phyloP scores from a whole-genome alignment of 2,888 invertebrate genomes.

The Tachina grossa region DNA sequence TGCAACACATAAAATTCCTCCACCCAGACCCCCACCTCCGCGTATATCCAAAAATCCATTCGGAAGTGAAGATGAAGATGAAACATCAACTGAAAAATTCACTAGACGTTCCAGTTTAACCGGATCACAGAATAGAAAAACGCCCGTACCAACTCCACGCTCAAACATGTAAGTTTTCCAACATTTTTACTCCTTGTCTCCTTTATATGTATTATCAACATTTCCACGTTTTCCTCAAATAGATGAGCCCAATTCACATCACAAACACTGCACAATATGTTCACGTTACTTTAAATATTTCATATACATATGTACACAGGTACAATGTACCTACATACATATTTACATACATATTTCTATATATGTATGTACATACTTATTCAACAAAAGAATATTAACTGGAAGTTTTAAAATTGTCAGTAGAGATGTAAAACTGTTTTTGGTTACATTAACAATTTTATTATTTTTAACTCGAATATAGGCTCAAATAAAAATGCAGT shows the following conservation, averaged over 20 bases:
- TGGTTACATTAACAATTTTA: too few relatives aligned
- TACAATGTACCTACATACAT: too few relatives aligned
- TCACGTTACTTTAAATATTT: too few relatives aligned
- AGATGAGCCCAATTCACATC: neutral
- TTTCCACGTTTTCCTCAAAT: neutral
- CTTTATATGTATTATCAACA: neutral
- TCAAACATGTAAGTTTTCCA: constrained; percentile 77
- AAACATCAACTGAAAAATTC: constrained; percentile 64
- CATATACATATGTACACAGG: too few relatives aligned
- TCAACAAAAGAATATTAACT: too few relatives aligned
- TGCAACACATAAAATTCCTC: constrained; percentile 75
- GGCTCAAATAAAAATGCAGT: too few relatives aligned
- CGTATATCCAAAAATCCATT: constrained; percentile 87
- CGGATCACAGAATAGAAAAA: constrained; percentile 75
- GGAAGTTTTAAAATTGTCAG: too few relatives aligned
- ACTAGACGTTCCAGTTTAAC: constrained; percentile 73
- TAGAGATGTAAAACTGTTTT: too few relatives aligned
- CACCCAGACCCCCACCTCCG: constrained; percentile 83
- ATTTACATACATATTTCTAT: too few relatives aligned
- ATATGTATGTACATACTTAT: too few relatives aligned
- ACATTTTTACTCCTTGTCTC: neutral
- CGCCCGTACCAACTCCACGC: constrained; percentile 81
- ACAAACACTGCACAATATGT: too few relatives aligned
- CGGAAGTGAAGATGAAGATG: constrained; percentile 87
- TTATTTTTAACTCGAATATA: too few relatives aligned